Evolutionary conservation across 2,113 vertebrate genomes (phyloP).

Genomic region (Sinocyclocheilus grahami): DNA sequence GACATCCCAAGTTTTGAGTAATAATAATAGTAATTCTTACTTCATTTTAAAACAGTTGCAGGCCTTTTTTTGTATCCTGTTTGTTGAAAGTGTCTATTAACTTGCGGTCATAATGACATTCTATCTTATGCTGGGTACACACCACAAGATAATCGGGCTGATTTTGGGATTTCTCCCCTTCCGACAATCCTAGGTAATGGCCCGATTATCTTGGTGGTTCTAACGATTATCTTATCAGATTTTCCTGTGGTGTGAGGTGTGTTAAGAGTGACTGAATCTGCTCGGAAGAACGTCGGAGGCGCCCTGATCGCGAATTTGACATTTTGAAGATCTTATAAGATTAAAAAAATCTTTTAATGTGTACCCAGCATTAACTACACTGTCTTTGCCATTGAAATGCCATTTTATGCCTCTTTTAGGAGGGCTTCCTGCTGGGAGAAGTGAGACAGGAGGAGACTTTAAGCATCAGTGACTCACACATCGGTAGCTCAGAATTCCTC

Average conservation of each 20-base stretch:
- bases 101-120: background rate
- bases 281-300: no score
- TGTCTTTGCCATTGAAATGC: background rate
- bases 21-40: background rate
- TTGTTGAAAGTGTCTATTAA: background rate
- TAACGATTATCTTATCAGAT: no score
- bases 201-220: no score
- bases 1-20: no score
- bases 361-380: background rate
- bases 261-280: no score
- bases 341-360: no score
- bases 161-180: no score
- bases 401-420: constrained; percentile 73
- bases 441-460: constrained; percentile 97
- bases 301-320: no score
- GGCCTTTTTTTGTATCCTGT: background rate
- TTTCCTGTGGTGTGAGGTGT: no score
- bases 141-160: no score
- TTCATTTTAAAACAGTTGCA: background rate
- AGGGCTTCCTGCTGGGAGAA: constrained; percentile 96
- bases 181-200: no score
- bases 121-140: background rate
- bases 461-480: constrained; percentile 96
- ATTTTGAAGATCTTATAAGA: no score
- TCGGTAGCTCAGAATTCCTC: constrained; percentile 92